A percentile compares a stretch with the other conserved stretches of the same genome.
Conservation (phyloP, 2,113 vertebrate genomes). For the Eurypyga helias region DNA sequence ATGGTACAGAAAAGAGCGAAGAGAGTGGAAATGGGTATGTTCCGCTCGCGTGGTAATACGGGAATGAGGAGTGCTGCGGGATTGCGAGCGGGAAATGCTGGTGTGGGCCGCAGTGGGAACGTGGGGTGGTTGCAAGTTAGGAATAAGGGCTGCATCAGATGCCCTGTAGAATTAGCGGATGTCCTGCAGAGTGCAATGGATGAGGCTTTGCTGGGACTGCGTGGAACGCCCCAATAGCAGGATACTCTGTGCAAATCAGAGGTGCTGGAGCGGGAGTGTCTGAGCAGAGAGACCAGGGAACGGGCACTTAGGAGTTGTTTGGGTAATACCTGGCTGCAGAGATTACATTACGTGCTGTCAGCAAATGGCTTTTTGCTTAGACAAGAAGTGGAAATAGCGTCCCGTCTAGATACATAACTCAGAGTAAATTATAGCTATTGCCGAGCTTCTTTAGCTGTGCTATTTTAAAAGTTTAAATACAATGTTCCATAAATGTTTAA, state of each 20-base stretch:
- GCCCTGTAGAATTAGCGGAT: neutral
- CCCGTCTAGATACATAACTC: neutral
- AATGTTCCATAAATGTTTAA: neutral
- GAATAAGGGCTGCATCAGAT: neutral
- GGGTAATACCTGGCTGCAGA: neutral
- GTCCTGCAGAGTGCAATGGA: neutral
- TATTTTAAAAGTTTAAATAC: neutral
- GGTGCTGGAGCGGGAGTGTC: neutral
- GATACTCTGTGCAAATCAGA: neutral
- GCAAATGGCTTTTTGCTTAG: neutral
- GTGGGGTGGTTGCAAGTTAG: neutral
- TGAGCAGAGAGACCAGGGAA: neutral
- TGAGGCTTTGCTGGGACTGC: neutral
- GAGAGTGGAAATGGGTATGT: neutral
- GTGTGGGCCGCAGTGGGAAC: neutral
- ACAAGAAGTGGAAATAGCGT: neutral
- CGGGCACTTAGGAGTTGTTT: neutral
- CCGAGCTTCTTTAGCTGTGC: neutral
- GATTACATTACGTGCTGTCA: rapidly evolving
- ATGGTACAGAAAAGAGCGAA: neutral
- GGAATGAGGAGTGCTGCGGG: rapidly evolving
- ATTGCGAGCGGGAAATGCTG: neutral
- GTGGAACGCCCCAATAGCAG: neutral
- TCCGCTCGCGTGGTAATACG: rapidly evolving
- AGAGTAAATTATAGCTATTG: neutral